Conservation (phyloP, 1,140 invertebrate species). For the Acyrthosiphon pisum region DNA sequence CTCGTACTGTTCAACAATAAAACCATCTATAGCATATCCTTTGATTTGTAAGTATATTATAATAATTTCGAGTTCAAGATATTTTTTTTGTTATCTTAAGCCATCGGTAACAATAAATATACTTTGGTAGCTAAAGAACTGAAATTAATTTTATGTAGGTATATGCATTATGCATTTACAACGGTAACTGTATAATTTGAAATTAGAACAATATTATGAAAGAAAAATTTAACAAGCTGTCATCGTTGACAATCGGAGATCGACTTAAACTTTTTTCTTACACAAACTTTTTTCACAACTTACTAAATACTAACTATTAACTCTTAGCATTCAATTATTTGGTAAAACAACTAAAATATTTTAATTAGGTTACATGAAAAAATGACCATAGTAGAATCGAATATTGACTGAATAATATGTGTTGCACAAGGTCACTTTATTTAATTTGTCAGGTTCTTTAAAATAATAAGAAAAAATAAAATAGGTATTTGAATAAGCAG, state of each 20-base stretch:
- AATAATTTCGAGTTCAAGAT: background rate
- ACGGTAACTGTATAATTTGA: background rate
- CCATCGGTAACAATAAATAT: background rate
- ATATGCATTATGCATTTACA: background rate
- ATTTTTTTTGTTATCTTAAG: background rate
- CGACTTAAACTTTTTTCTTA: background rate
- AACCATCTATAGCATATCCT: background rate
- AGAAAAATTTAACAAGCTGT: background rate
- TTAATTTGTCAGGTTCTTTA: too few relatives aligned
- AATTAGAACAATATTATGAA: constrained; percentile 1
- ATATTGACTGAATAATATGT: too few relatives aligned
- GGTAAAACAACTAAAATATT: background rate
- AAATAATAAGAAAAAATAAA: too few relatives aligned
- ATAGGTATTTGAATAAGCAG: too few relatives aligned
- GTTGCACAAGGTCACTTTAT: too few relatives aligned
- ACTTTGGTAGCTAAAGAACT: background rate
- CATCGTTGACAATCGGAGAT: background rate
- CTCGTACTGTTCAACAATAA: background rate
- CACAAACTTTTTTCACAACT: background rate
- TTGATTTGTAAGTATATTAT: background rate
- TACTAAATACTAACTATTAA: background rate
- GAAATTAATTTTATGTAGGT: background rate
- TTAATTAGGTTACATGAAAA: background rate
- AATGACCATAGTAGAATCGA: background rate
- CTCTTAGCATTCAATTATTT: background rate